Percentiles rank a stretch among this genome's conserved stretches.
These are phyloP conservation scores for Dryas iulia DNA, from an alignment of 1,140 invertebrate genomes.

Conservation along the genomic window DNA sequence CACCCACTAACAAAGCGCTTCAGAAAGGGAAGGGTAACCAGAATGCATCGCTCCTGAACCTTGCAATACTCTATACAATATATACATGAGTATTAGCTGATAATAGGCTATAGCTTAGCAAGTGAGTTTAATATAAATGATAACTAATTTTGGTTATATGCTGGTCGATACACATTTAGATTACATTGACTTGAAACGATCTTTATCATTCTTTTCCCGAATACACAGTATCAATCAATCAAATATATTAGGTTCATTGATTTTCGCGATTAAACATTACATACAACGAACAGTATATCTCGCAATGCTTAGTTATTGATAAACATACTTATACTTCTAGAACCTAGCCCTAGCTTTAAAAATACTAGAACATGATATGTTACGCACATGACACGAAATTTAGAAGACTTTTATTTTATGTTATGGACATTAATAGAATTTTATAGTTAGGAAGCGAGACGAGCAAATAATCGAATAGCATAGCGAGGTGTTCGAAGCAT, in stretches of 20 bases:
- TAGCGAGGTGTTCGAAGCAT: slow-evolving; percentile 12
- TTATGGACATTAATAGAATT: background rate
- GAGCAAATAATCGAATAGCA: slow-evolving; percentile 28
- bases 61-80: slow-evolving; percentile 36
- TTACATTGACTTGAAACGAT: background rate
- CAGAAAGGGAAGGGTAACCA: slow-evolving; percentile 41
- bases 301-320: background rate
- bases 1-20: slow-evolving; percentile 30
- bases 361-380: too few species aligned
- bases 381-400: background rate
- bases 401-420: background rate
- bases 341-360: too few species aligned
- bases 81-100: slow-evolving; percentile 9
- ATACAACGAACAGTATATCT: too few species aligned
- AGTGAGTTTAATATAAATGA: slow-evolving; percentile 1
- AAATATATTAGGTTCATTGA: too few species aligned
- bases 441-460: background rate
- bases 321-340: background rate
- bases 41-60: slow-evolving; percentile 52
- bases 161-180: slow-evolving; percentile 1
- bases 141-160: slow-evolving; percentile 10
- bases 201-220: too few species aligned
- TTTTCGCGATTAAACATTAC: too few species aligned
- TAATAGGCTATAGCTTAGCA: slow-evolving; percentile 12
- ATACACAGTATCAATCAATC: too few species aligned